Percentiles rank a stretch among this genome's conserved stretches.
phyloP scores from a whole-genome alignment of 2,888 invertebrate species.

The Lithophane ornitopus region DNA sequence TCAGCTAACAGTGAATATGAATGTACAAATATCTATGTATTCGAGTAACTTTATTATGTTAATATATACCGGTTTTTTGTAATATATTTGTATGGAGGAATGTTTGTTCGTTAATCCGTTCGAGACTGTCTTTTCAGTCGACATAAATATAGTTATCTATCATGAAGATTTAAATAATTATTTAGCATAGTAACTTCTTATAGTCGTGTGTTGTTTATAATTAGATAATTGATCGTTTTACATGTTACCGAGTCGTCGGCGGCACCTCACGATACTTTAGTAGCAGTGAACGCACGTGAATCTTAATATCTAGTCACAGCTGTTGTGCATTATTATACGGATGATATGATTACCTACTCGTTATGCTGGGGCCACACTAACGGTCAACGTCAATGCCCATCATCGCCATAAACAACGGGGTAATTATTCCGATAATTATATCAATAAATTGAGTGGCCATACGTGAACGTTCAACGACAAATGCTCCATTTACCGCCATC shows the following conservation, averaged over 20 bases:
- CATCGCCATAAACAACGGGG: no score
- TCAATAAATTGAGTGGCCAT: no score
- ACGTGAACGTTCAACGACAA: no score
- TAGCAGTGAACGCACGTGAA: conserved; percentile 75
- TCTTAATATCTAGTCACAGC: conserved; percentile 85
- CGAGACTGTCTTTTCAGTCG: conserved; percentile 58
- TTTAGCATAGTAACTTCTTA: conserved; percentile 69
- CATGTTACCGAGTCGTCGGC: conserved; percentile 68
- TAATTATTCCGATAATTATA: no score
- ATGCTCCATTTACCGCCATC: no score
- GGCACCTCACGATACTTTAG: conserved; percentile 66
- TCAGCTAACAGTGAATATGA: conserved; percentile 66
- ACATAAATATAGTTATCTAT: conserved; percentile 62
- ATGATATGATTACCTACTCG: conserved; percentile 60
- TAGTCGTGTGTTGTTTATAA: conserved; percentile 73
- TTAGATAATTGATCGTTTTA: conserved; percentile 66
- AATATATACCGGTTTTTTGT: conserved; percentile 68
- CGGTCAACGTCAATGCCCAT: no score
- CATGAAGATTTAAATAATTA: conserved; percentile 66
- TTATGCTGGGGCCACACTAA: neutral
- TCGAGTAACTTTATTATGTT: conserved; percentile 68
- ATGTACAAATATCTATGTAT: conserved; percentile 76
- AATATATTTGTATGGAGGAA: conserved; percentile 67
- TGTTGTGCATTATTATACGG: conserved; percentile 79
- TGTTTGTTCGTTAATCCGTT: conserved; percentile 67